Conservation (phyloP, 2,888 invertebrate species). For the Erebia epiphron region DNA sequence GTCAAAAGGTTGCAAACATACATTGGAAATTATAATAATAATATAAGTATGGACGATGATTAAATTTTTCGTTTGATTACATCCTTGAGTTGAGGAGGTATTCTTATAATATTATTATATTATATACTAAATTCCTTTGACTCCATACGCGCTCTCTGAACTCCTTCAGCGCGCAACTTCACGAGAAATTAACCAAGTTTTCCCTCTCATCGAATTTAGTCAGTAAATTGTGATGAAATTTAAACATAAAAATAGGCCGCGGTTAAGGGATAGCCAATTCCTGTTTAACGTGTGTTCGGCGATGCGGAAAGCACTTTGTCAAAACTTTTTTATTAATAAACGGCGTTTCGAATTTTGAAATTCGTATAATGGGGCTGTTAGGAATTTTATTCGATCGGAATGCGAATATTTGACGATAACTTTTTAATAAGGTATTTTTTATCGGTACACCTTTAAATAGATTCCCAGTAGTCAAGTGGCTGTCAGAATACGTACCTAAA, state of each 20-base stretch:
- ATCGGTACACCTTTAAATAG: not conserved
- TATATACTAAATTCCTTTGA: conserved; percentile 8
- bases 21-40: too few relatives aligned
- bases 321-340: conserved; percentile 21
- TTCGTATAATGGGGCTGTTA: conserved; percentile 11
- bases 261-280: conserved; percentile 22
- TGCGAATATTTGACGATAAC: not conserved
- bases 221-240: conserved; percentile 19
- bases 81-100: not conserved
- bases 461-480: too few relatives aligned
- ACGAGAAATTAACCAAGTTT: conserved; percentile 18
- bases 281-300: conserved; percentile 14
- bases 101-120: too few relatives aligned
- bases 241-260: conserved; percentile 50
- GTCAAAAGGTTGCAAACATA: too few relatives aligned
- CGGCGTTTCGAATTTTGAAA: not conserved
- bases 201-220: conserved; percentile 16
- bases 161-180: conserved; percentile 13
- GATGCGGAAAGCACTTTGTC: conserved; percentile 16
- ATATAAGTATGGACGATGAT: too few relatives aligned
- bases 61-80: too few relatives aligned
- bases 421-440: conserved; percentile 1
- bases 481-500: too few relatives aligned
- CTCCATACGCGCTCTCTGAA: not conserved
- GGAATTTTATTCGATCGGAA: conserved; percentile 18